A percentile compares a stretch with the other conserved stretches of the same genome.
phyloP scores from a whole-genome alignment of 2,888 invertebrate species.

The Sisyra terminalis region DNA sequence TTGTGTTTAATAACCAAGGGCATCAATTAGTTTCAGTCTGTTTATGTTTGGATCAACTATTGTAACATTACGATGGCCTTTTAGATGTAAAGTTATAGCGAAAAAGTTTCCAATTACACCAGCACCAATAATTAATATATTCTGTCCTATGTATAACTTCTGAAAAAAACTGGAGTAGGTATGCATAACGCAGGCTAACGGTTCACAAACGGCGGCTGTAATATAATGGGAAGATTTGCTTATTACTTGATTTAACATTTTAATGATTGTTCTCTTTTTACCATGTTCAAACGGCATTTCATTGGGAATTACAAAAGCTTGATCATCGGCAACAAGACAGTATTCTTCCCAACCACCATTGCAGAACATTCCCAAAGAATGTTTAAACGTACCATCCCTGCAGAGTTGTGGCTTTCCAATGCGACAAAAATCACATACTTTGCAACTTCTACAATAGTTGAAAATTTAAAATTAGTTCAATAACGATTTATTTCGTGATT shows the following conservation, averaged over 20 bases:
- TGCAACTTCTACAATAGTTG: conserved; percentile 28
- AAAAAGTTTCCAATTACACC: conserved; percentile 49
- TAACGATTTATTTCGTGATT: conserved; percentile 8
- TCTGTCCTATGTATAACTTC: conserved; percentile 33
- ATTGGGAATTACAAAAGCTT: conserved; percentile 33
- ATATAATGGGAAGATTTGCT: too few relatives aligned
- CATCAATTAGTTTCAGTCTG: conserved; percentile 28
- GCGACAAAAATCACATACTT: conserved; percentile 35
- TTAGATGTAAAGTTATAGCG: conserved; percentile 39
- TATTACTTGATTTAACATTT: not conserved
- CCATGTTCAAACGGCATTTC: conserved; percentile 33
- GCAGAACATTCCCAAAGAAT: conserved; percentile 36
- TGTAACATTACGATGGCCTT: conserved; percentile 41
- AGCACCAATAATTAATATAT: conserved; percentile 39
- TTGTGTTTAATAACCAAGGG: conserved; percentile 22
- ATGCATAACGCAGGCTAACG: conserved; percentile 43
- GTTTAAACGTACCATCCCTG: conserved; percentile 32
- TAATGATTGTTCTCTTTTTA: conserved; percentile 13
- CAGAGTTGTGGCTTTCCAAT: conserved; percentile 40
- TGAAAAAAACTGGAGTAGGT: conserved; percentile 35
- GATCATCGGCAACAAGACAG: conserved; percentile 32
- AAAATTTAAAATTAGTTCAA: not conserved
- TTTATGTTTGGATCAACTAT: conserved; percentile 38
- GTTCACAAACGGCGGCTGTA: conserved; percentile 43
- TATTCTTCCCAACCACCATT: conserved; percentile 47